Percentiles rank a stretch among this genome's conserved stretches.
Conservation (phyloP, 2,888 invertebrate species). For the Thera britannica region DNA sequence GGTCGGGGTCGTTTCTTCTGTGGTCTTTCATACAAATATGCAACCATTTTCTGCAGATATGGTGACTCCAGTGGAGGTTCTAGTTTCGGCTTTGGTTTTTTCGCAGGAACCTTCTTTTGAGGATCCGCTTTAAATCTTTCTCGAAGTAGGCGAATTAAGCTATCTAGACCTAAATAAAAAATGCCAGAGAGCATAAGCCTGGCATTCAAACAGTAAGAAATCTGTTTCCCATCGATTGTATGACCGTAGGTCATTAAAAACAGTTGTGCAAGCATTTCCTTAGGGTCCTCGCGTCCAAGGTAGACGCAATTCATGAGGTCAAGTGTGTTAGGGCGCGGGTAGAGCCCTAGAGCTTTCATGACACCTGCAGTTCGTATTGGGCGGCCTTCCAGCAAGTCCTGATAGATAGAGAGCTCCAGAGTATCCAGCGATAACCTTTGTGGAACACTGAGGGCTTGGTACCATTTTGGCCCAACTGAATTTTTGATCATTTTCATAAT, state of each 20-base stretch:
- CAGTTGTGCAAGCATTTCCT: slow-evolving; percentile 71
- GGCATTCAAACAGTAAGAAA: slow-evolving; percentile 63
- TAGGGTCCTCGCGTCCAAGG: slow-evolving; percentile 64
- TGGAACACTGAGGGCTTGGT: slow-evolving; percentile 70
- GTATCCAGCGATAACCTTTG: slow-evolving; percentile 66
- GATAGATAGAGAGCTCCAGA: slow-evolving; percentile 62
- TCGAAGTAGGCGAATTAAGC: slow-evolving; percentile 58
- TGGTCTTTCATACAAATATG: slow-evolving; percentile 57
- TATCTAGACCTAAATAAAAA: slow-evolving; percentile 66
- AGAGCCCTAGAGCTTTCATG: slow-evolving; percentile 62
- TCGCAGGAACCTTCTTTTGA: slow-evolving; percentile 33
- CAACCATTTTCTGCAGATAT: slow-evolving; percentile 66
- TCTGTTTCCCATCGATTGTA: slow-evolving; percentile 60
- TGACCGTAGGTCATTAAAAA: slow-evolving; percentile 62
- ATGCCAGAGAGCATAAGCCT: slow-evolving; percentile 69
- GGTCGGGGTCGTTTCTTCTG: slow-evolving; percentile 51
- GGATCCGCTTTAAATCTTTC: slow-evolving; percentile 61
- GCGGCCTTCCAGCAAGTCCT: slow-evolving; percentile 70
- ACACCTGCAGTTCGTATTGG: slow-evolving; percentile 58
- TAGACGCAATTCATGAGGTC: slow-evolving; percentile 69
- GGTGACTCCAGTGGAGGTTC: slow-evolving; percentile 59
- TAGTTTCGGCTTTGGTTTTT: slow-evolving; percentile 53
- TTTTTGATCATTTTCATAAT: slow-evolving; percentile 48
- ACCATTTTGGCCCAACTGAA: slow-evolving; percentile 71
- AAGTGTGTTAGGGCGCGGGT: slow-evolving; percentile 56